phyloP scores from a whole-genome alignment of 2,888 invertebrate genomes.

The Agonopterix heracliana region DNA sequence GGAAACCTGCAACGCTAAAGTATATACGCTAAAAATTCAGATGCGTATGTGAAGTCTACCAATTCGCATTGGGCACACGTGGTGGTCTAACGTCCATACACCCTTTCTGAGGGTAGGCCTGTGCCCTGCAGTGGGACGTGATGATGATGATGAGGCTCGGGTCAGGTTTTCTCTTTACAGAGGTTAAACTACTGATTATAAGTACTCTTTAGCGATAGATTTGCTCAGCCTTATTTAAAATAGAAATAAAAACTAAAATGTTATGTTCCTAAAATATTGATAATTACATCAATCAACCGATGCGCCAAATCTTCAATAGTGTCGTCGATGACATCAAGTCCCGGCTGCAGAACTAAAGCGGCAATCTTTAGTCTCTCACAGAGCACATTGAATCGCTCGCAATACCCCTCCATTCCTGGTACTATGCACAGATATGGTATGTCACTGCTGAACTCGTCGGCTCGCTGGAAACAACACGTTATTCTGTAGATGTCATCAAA shows the following conservation, averaged over 20 bases:
- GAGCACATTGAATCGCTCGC: not conserved
- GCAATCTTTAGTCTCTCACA: slow-evolving; percentile 3
- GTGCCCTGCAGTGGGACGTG: too few relatives aligned
- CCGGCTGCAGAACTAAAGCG: slow-evolving; percentile 2
- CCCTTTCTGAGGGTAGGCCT: too few relatives aligned
- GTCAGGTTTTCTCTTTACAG: too few relatives aligned
- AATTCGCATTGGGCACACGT: too few relatives aligned
- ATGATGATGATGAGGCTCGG: too few relatives aligned
- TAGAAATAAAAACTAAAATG: not conserved
- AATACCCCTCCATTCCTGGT: slow-evolving; percentile 6
- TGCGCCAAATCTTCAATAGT: not conserved
- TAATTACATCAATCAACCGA: not conserved
- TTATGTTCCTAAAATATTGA: not conserved
- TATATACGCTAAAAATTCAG: too few relatives aligned
- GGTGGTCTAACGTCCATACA: too few relatives aligned
- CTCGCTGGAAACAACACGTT: not conserved
- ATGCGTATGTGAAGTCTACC: too few relatives aligned
- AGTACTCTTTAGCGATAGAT: not conserved
- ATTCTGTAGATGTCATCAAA: not conserved
- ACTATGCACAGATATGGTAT: slow-evolving; percentile 1
- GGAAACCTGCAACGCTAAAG: too few relatives aligned
- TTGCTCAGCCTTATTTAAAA: not conserved
- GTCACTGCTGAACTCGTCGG: not conserved
- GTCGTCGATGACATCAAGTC: not conserved
- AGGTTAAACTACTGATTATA: too few relatives aligned